phyloP scores from a whole-genome alignment of 1,140 invertebrate genomes.

The Eumaeus atala region DNA sequence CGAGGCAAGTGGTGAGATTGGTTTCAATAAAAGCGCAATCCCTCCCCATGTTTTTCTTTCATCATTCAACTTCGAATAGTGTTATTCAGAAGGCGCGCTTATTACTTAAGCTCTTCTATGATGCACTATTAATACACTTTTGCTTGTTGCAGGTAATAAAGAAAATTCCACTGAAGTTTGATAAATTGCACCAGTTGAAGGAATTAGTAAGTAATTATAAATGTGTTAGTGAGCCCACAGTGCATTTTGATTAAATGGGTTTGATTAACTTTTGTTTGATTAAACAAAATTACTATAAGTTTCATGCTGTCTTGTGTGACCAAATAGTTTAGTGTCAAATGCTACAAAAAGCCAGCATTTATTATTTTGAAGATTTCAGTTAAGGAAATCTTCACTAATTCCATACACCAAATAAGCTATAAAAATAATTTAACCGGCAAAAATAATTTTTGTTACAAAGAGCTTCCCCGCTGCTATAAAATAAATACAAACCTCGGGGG shows the following conservation, averaged over 20 bases:
- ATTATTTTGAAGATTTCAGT: no score
- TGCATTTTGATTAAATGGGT: no score
- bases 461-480: slow-evolving; percentile 17
- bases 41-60: slow-evolving; percentile 71
- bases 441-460: background rate
- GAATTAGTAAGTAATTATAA: background rate
- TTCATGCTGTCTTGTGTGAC: no score
- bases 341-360: no score
- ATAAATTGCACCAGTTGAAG: no score
- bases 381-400: no score
- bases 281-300: no score
- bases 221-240: no score
- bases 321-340: no score
- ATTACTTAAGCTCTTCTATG: slow-evolving; percentile 27
- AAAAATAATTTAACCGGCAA: background rate
- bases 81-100: slow-evolving; percentile 50
- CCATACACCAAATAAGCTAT: background rate
- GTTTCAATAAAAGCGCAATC: slow-evolving; percentile 70
- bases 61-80: slow-evolving; percentile 63
- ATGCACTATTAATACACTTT: slow-evolving; percentile 4
- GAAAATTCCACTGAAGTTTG: background rate
- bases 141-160: slow-evolving; percentile 3
- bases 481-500: slow-evolving; percentile 46
- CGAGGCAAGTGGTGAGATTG: slow-evolving; percentile 68
- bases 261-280: no score